phyloP scores from a whole-genome alignment of 2,113 vertebrate genomes.

The Nyctereutes procyonoides region DNA sequence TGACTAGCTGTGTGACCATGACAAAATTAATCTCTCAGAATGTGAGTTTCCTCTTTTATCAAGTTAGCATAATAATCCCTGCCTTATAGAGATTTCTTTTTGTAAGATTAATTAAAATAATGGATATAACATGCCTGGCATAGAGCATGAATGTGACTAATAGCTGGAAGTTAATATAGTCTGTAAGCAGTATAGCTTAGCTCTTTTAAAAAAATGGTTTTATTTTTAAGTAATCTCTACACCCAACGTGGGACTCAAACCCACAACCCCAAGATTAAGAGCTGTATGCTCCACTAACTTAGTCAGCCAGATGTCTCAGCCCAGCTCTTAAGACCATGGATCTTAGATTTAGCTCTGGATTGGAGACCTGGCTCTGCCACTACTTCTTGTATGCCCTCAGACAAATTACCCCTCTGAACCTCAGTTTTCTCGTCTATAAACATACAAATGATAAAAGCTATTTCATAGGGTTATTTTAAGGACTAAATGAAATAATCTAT shows the following conservation, averaged over 20 bases:
- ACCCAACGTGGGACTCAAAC: background rate
- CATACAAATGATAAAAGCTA: background rate
- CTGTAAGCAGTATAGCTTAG: background rate
- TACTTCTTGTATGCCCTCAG: background rate
- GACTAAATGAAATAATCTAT: background rate
- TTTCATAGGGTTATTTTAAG: background rate
- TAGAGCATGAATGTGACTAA: slow-evolving; percentile 35
- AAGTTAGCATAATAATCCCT: background rate
- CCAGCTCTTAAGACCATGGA: background rate
- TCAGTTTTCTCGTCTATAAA: background rate
- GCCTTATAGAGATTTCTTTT: background rate
- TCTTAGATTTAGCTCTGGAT: background rate
- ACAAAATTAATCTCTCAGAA: background rate
- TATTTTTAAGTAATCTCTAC: background rate
- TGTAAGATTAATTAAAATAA: slow-evolving; percentile 59
- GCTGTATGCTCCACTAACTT: background rate
- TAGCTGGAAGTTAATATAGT: background rate
- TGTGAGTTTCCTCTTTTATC: slow-evolving; percentile 1
- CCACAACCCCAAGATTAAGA: background rate
- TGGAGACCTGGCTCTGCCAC: background rate
- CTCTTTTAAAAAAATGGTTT: background rate
- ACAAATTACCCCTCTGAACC: background rate
- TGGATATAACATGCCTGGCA: background rate
- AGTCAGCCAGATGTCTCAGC: background rate
- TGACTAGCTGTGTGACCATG: background rate